Evolutionary conservation across 1,140 invertebrate species (phyloP).

Genomic region (Sipha flava): DNA sequence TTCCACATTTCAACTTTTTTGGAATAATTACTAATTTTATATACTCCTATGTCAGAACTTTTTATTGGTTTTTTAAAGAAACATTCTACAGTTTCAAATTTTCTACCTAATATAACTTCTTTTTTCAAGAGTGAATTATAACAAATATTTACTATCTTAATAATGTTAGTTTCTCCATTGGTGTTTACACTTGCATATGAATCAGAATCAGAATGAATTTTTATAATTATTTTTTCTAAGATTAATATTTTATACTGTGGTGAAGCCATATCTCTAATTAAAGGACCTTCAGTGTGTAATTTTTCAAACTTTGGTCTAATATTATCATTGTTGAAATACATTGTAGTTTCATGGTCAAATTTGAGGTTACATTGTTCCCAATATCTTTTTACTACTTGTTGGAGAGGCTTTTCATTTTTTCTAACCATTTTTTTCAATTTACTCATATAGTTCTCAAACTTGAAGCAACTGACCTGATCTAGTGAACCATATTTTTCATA

Average conservation of each 20-base stretch:
- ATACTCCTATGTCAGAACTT: neutral
- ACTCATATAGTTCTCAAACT: slow-evolving; percentile 46
- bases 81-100: neutral
- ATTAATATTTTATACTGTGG: too few species aligned
- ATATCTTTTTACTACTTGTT: slow-evolving; percentile 35
- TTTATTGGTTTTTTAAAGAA: neutral
- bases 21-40: neutral
- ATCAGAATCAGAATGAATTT: too few species aligned
- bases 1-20: neutral
- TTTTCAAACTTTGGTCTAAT: neutral
- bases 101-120: neutral
- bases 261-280: neutral
- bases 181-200: neutral
- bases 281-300: neutral
- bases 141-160: neutral
- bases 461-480: slow-evolving; percentile 37
- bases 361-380: neutral
- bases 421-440: slow-evolving; percentile 42
- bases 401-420: slow-evolving; percentile 37
- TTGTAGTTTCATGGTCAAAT: too few species aligned
- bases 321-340: neutral
- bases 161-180: neutral
- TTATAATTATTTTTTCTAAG: too few species aligned
- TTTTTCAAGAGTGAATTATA: neutral
- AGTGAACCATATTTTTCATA: slow-evolving; percentile 42